Percentiles rank a stretch among this genome's conserved stretches.
phyloP scores from a whole-genome alignment of 2,113 vertebrate genomes.

The Mesoclemmys tuberculata region DNA sequence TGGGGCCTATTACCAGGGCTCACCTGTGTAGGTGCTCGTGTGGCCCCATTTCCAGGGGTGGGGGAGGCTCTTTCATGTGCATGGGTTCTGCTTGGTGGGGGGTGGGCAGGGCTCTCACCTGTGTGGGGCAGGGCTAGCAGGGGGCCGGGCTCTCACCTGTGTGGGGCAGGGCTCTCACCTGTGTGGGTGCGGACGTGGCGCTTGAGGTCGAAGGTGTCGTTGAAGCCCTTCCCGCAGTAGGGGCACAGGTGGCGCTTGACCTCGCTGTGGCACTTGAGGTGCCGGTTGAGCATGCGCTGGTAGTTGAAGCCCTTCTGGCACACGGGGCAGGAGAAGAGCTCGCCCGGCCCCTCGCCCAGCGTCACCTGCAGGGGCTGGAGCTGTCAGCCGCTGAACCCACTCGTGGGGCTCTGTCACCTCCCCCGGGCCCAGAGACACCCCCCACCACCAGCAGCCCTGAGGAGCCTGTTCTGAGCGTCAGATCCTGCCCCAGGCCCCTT shows the following conservation, averaged over 20 bases:
- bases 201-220: constrained; percentile 96
- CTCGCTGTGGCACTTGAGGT: constrained; percentile 92
- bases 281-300: constrained; percentile 93
- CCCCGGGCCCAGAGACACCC: too few species aligned
- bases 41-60: not conserved
- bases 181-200: constrained; percentile 94
- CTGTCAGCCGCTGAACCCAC: not conserved
- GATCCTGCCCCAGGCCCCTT: not conserved
- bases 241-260: constrained; percentile 90
- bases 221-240: constrained; percentile 94
- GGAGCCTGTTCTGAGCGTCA: not conserved
- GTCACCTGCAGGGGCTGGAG: constrained; percentile 78
- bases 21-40: not conserved
- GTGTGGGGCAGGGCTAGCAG: too few species aligned
- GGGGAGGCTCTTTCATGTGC: too few species aligned
- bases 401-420: not conserved
- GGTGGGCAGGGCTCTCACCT: not conserved
- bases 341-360: constrained; percentile 77
- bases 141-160: not conserved
- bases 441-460: too few species aligned
- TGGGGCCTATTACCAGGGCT: not conserved
- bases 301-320: constrained; percentile 91
- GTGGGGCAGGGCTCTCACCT: constrained; percentile 72
- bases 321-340: constrained; percentile 71
- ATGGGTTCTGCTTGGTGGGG: not conserved